Evolutionary conservation across 2,888 invertebrate genomes (phyloP), one percentile per base, ranked within the genome.

Genomic region (Scaptomyza cyrtandrae): DNA sequence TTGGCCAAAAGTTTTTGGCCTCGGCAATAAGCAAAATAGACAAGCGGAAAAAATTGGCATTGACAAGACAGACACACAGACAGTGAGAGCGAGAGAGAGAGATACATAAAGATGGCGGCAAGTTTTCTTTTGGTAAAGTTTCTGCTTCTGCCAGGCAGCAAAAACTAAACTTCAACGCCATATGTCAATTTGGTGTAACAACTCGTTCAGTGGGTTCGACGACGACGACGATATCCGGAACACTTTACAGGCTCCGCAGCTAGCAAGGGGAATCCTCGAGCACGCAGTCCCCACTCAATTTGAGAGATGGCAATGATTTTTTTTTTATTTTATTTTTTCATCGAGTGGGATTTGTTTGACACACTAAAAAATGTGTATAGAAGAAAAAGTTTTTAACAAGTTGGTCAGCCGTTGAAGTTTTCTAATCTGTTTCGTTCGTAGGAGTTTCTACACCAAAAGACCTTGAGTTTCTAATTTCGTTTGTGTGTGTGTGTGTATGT

Each of bases 171-270:
- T 76, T 79, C 66, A 70, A 62, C 71, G 87, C 83, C 84, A 88
- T 83, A 84, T 86, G 87, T 84, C 87, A 88, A 88, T 83, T 86
- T 88, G 88, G 71, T 68, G 68, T 80, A 69, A 65, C 79, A 79
- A 80, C 88, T 83, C 86, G 77, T 79, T 81, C 82, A 75, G 49
- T 72, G 71, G 65, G 69, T n/a, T n/a, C n/a, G n/a, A n/a, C n/a
- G n/a, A n/a, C n/a, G n/a, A 66, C 77, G 67, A 61, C 70, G 60
- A 61, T 60, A 52, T 59, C 65, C 57, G 66, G 53, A 71, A 41
- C 76, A 63, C 56, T 77, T 71, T 58, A 76, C 50, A 58, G 37
- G 37, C 39, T 45, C 14, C 27, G 31, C 19, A 55, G 64, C 48
- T 10, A 41, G 10, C 41, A 10, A 48, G 56, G 56, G 27, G 70